Evolutionary conservation across 2,113 vertebrate genomes (phyloP).

Genomic region (Chauna torquata): DNA sequence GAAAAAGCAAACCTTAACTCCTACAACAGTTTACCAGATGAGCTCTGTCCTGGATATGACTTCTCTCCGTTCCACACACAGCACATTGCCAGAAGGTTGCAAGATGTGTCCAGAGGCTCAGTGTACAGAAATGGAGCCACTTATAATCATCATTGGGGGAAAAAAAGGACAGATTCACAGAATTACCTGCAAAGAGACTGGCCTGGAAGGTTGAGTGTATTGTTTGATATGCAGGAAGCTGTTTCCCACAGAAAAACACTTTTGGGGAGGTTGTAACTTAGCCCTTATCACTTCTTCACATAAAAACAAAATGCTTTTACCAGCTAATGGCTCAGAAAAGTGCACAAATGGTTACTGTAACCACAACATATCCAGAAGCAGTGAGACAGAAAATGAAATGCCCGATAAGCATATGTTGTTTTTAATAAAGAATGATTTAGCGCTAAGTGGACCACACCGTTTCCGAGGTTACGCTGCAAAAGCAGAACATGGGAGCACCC

Average conservation of each 20-base stretch:
- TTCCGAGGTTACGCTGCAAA: neutral
- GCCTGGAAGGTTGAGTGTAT: neutral
- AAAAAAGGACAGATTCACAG: neutral
- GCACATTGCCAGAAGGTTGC: neutral
- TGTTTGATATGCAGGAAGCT: neutral
- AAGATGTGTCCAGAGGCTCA: neutral
- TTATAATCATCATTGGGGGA: neutral
- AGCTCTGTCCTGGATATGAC: neutral
- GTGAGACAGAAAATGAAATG: slow-evolving; percentile 42
- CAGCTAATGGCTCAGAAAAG: slow-evolving; percentile 54
- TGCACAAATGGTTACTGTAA: slow-evolving; percentile 33
- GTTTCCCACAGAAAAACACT: neutral
- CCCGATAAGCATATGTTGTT: slow-evolving; percentile 13
- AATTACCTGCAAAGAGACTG: neutral
- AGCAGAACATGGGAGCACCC: neutral
- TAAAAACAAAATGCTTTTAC: slow-evolving; percentile 48
- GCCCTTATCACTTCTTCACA: slow-evolving; percentile 20
- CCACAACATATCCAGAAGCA: slow-evolving; percentile 23
- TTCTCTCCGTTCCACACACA: neutral
- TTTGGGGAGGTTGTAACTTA: neutral
- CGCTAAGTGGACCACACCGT: neutral
- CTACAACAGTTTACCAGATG: neutral
- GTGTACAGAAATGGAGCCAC: neutral
- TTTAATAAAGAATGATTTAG: slow-evolving; percentile 39
- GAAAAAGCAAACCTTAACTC: neutral